Evolutionary conservation across 64 coral and sea anemone species (phyloP).

Genomic region (Porites australiensis): DNA sequence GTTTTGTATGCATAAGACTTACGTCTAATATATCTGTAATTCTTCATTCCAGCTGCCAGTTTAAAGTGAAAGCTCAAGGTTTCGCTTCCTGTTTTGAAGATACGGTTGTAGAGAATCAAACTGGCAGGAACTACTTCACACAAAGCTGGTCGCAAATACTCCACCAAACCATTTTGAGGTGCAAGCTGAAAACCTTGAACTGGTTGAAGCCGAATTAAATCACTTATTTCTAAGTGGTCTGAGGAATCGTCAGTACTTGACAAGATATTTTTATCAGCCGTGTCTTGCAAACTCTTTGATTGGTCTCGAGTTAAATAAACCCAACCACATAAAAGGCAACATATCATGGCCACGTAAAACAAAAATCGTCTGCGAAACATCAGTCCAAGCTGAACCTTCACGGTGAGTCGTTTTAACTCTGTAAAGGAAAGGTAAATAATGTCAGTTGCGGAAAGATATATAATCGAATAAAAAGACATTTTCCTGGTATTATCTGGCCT

Average conservation of each 20-base stretch:
- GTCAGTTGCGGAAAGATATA: too few relatives aligned
- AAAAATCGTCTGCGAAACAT: too few relatives aligned
- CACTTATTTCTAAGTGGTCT: neutral
- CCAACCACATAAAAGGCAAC: too few relatives aligned
- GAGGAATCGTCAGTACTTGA: neutral
- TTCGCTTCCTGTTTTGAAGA: constrained; percentile 70
- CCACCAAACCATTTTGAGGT: constrained; percentile 41
- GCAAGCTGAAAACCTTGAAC: neutral
- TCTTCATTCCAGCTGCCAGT: neutral
- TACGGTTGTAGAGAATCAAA: constrained; percentile 52
- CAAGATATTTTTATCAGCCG: neutral
- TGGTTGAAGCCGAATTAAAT: neutral
- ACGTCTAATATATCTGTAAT: constrained; percentile 49
- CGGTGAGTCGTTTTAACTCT: too few relatives aligned
- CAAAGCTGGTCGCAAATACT: constrained; percentile 14
- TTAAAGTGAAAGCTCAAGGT: neutral
- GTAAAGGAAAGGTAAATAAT: too few relatives aligned
- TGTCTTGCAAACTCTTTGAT: too few relatives aligned
- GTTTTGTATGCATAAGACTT: neutral
- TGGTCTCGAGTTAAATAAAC: too few relatives aligned
- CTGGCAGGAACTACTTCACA: constrained; percentile 38
- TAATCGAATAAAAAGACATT: too few relatives aligned
- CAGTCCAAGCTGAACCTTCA: too few relatives aligned
- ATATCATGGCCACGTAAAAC: too few relatives aligned
- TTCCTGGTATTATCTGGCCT: too few relatives aligned